Conservation (phyloP, 2,888 invertebrate genomes). For the Gymnosoma rotundatum region DNA sequence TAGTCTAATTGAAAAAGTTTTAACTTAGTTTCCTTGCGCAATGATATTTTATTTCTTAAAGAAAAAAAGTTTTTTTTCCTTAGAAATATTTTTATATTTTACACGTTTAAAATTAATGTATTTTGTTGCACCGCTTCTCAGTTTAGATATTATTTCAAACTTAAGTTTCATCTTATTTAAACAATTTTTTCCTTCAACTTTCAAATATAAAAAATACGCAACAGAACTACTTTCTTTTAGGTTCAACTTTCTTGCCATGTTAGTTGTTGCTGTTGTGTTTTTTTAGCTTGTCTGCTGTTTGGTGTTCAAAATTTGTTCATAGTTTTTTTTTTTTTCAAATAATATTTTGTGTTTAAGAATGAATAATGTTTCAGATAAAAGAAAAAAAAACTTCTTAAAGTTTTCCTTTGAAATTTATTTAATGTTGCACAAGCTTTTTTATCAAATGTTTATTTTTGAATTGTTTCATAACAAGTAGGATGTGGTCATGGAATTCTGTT, state of each 20-base stretch:
- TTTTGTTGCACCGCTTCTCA: background rate
- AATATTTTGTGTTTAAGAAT: slow-evolving; percentile 47
- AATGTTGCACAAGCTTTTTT: too few species aligned
- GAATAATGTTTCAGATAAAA: slow-evolving; percentile 34
- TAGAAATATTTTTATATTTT: background rate
- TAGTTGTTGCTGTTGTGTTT: background rate
- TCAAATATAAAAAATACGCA: background rate
- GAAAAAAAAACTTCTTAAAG: background rate
- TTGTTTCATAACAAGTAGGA: too few species aligned
- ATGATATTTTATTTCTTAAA: slow-evolving; percentile 26
- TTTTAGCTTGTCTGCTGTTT: slow-evolving; percentile 47
- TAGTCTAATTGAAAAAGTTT: slow-evolving; percentile 60
- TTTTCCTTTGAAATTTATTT: background rate
- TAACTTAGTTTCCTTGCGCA: slow-evolving; percentile 15
- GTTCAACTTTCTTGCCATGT: slow-evolving; percentile 34
- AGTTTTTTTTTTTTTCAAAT: background rate
- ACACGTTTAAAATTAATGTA: slow-evolving; percentile 36
- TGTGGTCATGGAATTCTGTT: too few species aligned
- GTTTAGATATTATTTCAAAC: slow-evolving; percentile 1
- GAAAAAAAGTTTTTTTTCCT: too few species aligned
- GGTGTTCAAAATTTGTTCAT: slow-evolving; percentile 19
- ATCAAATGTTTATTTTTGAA: too few species aligned
- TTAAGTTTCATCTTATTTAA: background rate
- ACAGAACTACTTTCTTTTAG: slow-evolving; percentile 29
- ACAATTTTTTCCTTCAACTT: background rate